A percentile compares a stretch with the other conserved stretches of the same genome.
These are phyloP conservation scores for Malurus leucopterus DNA, from an alignment of 2,797 vertebrate species.

Conservation along the genomic window DNA sequence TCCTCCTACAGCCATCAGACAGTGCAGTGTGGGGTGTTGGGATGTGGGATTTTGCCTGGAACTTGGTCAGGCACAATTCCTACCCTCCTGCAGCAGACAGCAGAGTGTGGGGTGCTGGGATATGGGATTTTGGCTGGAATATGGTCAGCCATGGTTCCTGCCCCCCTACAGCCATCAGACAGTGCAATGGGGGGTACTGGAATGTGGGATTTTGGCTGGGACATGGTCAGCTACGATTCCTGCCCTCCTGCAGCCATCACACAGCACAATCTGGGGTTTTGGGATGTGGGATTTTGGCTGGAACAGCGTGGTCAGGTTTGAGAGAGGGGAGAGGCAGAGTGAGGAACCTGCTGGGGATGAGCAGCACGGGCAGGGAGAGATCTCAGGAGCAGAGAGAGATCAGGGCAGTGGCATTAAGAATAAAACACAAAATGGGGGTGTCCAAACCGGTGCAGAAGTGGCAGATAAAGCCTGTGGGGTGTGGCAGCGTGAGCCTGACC, in stretches of 20 bases:
- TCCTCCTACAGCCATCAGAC: too few species aligned
- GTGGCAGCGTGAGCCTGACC: neutral
- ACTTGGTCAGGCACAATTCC: too few species aligned
- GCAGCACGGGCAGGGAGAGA: neutral
- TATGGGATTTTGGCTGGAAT: too few species aligned
- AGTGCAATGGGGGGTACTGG: too few species aligned
- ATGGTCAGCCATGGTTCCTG: neutral
- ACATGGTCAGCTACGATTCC: neutral
- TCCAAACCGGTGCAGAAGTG: neutral
- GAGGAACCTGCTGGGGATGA: fast-evolving
- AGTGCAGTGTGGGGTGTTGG: too few species aligned
- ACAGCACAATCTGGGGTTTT: fast-evolving
- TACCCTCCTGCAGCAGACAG: too few species aligned
- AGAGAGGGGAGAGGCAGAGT: neutral
- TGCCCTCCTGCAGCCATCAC: neutral
- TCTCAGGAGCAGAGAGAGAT: neutral
- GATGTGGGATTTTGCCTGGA: too few species aligned
- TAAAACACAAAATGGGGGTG: fast-evolving
- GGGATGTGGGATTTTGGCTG: neutral
- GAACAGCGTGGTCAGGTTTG: fast-evolving
- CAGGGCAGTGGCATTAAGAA: neutral
- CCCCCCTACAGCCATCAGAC: too few species aligned
- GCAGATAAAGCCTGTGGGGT: neutral
- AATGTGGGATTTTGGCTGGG: too few species aligned
- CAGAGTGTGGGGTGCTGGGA: too few species aligned